These are phyloP conservation scores for Xiphias gladius DNA, from an alignment of 2,113 vertebrate species.

Conservation along the genomic window DNA sequence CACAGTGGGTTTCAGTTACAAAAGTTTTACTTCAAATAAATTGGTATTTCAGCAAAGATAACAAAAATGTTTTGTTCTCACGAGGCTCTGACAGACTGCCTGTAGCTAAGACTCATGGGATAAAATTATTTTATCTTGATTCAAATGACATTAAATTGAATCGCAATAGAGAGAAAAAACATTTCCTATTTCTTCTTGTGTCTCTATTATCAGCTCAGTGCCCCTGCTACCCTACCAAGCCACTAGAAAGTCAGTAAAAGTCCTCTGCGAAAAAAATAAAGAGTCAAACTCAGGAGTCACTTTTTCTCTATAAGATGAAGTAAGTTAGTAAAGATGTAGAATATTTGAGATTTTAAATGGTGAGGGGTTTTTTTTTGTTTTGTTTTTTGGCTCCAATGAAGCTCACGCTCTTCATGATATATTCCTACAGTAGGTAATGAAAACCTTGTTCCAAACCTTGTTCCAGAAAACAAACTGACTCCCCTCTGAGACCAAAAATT, in stretches of 20 bases:
- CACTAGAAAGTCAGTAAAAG: neutral
- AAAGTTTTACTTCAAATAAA: neutral
- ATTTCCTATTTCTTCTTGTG: too few species aligned
- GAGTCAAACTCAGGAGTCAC: neutral
- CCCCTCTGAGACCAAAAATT: constrained; percentile 5
- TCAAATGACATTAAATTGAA: neutral
- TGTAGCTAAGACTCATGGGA: neutral
- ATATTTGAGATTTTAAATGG: neutral
- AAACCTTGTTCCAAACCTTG: neutral
- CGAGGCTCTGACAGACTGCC: neutral
- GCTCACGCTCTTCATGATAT: neutral
- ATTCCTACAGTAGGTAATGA: neutral
- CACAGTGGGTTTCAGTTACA: too few species aligned
- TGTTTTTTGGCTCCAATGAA: neutral
- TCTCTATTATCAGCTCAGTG: too few species aligned
- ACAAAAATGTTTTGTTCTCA: constrained; percentile 1
- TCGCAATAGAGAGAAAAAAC: neutral
- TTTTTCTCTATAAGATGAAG: neutral
- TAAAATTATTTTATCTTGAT: neutral
- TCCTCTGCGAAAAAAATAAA: neutral
- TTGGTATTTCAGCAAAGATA: neutral
- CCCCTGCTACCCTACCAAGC: too few species aligned
- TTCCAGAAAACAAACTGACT: constrained; percentile 22
- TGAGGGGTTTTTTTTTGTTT: neutral
- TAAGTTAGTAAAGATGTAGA: neutral